Base-by-base conservation (phyloP, 1,140 invertebrate genomes). In the Goniozus legneri region DNA sequence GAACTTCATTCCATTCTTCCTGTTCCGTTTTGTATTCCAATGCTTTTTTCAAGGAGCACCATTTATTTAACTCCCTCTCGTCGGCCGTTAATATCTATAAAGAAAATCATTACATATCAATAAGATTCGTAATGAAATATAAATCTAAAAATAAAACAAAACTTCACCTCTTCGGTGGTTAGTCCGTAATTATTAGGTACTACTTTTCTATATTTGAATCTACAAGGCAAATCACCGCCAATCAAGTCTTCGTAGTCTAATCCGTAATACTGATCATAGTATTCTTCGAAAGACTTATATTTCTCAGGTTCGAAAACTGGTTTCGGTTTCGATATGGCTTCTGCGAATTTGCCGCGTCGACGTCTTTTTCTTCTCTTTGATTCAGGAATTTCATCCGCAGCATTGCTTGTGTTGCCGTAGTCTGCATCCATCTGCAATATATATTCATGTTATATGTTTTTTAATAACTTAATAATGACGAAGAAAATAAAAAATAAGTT, bases 201-300 rank as follows among this genome's bases (percentile, higher is more conserved):
- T 3, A 94, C 91, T 67, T 90, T 80, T 31, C 92, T 82, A 65
- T 98, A 98, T 66, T 95, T 95, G 71, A 97, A 98, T 62, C 91
- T 80, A 57, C 92, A 96, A 0, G 91, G 91, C 46, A 89, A 65
- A 71, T 96, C 92, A 1, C 85, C 91, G 1, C 85, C 91, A 48
- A 98, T 87, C 27, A 97, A 83, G 75, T 98, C 96, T 70, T 98
- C 95, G 77, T 88, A 97, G 71, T 96, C 91, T 50, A 97, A 76
- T 54, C 88, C 85, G 65, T 97, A 97, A 75, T 96, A 96, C 69
- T 97, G 92, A 68, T 97, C 89, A 61, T 95, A 84, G 70, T 96
- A 96, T 57, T 96, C 80, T 36, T 88, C 80, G 76, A 92, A 94
- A 1, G 85, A 84, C 33, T 89, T 77, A 45, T 81, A 77, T 30